A percentile compares a stretch with the other conserved stretches of the same genome.
Conservation (phyloP, 1,140 invertebrate species). For the Calycopis cecrops region DNA sequence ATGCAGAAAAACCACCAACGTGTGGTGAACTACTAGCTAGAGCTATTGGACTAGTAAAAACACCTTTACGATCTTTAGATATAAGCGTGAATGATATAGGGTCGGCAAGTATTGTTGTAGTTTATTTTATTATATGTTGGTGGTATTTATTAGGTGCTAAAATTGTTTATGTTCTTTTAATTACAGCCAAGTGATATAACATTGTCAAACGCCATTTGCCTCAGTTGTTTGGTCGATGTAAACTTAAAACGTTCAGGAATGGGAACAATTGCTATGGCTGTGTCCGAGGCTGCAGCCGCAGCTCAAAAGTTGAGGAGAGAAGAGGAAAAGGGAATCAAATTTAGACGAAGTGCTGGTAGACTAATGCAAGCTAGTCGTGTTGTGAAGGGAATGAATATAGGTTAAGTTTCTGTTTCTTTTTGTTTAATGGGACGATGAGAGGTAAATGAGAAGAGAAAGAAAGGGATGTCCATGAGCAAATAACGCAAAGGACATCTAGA, state of each 20-base stretch:
- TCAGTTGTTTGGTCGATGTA: slow-evolving; percentile 60
- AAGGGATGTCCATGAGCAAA: no score
- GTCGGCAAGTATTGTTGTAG: slow-evolving; percentile 39
- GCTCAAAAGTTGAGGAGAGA: slow-evolving; percentile 59
- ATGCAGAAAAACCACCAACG: slow-evolving; percentile 60
- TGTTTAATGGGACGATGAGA: no score
- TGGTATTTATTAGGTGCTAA: no score
- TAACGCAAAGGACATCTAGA: no score
- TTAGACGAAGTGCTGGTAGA: slow-evolving; percentile 60
- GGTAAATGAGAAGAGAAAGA: no score
- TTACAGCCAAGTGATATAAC: slow-evolving; percentile 56
- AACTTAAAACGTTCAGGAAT: slow-evolving; percentile 67
- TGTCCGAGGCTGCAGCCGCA: slow-evolving; percentile 61
- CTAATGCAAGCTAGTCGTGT: slow-evolving; percentile 60
- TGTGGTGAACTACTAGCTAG: slow-evolving; percentile 64
- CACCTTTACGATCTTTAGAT: slow-evolving; percentile 56
- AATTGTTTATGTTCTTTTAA: slow-evolving; percentile 10
- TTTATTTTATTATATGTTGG: background rate
- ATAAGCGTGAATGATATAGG: slow-evolving; percentile 68
- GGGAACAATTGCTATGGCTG: slow-evolving; percentile 53
- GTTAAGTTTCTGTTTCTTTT: slow-evolving; percentile 23
- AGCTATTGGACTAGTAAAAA: slow-evolving; percentile 63
- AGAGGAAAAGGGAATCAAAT: slow-evolving; percentile 63
- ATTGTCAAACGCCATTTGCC: slow-evolving; percentile 61
- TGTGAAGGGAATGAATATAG: slow-evolving; percentile 67